Evolutionary conservation across 2,888 invertebrate genomes (phyloP).

Genomic region (Tetragonisca angustula): DNA sequence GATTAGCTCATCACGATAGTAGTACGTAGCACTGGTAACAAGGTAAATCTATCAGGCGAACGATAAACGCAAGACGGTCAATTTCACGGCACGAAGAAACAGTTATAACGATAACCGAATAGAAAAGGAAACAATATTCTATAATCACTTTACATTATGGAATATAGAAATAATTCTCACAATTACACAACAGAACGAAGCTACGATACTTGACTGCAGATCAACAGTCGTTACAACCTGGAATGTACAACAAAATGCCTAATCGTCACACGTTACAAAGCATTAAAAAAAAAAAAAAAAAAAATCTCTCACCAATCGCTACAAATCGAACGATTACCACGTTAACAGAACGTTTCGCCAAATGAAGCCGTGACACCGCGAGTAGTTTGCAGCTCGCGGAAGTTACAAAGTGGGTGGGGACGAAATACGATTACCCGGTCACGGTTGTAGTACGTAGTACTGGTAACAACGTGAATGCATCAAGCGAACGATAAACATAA

Average conservation of each 20-base stretch:
- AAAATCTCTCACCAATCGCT: too few species aligned
- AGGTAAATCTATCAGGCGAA: slow-evolving; percentile 15
- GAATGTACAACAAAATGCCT: too few species aligned
- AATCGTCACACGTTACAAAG: too few species aligned
- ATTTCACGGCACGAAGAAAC: slow-evolving; percentile 55
- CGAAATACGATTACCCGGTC: background rate
- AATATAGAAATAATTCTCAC: too few species aligned
- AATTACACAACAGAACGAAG: too few species aligned
- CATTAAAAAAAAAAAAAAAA: too few species aligned
- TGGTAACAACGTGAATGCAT: slow-evolving; percentile 9
- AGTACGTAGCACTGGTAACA: background rate
- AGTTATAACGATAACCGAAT: slow-evolving; percentile 30
- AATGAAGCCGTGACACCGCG: background rate
- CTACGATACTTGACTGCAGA: too few species aligned
- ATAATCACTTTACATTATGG: too few species aligned
- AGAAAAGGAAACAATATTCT: background rate
- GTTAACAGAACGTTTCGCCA: background rate
- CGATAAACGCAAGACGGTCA: slow-evolving; percentile 62
- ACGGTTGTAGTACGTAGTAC: background rate
- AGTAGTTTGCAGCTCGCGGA: background rate
- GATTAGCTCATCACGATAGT: slow-evolving; percentile 8
- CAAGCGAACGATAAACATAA: slow-evolving; percentile 57
- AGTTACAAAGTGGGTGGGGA: background rate
- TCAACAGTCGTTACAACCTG: too few species aligned
- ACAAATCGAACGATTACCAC: too few species aligned